A percentile compares a stretch with the other conserved stretches of the same genome.
phyloP scores from a whole-genome alignment of 1,140 invertebrate species.

The Panagrolaimus sp. region DNA sequence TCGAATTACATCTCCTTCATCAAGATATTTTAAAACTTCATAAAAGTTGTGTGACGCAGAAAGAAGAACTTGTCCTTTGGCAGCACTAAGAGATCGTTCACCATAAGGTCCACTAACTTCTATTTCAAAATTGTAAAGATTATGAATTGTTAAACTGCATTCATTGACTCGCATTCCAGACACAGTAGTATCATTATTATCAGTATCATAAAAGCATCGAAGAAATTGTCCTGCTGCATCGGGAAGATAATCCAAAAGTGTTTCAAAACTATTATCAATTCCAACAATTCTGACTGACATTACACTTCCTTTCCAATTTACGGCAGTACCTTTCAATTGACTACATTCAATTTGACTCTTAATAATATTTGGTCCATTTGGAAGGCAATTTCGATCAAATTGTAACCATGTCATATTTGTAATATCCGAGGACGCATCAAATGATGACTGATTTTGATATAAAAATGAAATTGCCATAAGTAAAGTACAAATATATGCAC shows the following conservation, averaged over 20 bases:
- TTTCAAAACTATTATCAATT: constrained; percentile 53
- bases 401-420: constrained; percentile 52
- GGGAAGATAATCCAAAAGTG: constrained; percentile 46
- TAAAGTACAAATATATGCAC: constrained; percentile 40
- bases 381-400: constrained; percentile 42
- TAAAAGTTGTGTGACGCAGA: constrained; percentile 38
- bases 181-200: constrained; percentile 22
- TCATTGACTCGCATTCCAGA: constrained; percentile 36
- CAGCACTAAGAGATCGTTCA: constrained; percentile 39
- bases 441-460: constrained; percentile 40
- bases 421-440: constrained; percentile 34
- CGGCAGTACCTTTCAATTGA: constrained; percentile 49
- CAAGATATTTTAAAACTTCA: constrained; percentile 42
- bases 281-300: constrained; percentile 42
- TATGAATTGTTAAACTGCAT: constrained; percentile 47
- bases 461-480: constrained; percentile 51
- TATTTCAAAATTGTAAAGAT: constrained; percentile 51
- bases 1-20: constrained; percentile 51
- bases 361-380: constrained; percentile 36
- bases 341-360: constrained; percentile 40
- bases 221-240: constrained; percentile 41
- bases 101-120: constrained; percentile 51
- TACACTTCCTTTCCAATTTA: constrained; percentile 48
- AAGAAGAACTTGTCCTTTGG: constrained; percentile 51
- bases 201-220: constrained; percentile 52